Base-by-base conservation (phyloP, 2,113 vertebrate genomes). In the Craseonycteris thonglongyai region DNA sequence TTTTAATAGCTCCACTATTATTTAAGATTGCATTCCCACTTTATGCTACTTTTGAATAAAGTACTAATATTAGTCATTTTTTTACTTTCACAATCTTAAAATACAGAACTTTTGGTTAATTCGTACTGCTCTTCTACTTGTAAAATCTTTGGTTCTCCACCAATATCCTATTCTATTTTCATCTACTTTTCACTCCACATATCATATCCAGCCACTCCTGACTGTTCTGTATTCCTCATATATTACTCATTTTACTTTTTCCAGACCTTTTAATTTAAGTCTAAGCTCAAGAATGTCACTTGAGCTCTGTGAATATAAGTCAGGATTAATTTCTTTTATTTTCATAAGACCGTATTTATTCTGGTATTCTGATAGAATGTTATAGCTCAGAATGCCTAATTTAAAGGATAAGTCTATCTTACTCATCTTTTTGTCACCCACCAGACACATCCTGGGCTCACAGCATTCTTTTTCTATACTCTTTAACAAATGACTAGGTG, bases 11-110 rank as follows among this genome's bases (percentile, higher is more conserved):
- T 83, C 33, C 21, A 61, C 42, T 84, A 4, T 88, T 75, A 42
- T 28, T 84, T 83, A 74, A 83, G 56, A 81, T 80, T 18, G 47
- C 38, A 19, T 56, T 65, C 58, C 75, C 65, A 40, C 68, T 78
- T 91, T 91, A 40, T 96, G 45, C 47, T 90, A 12, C 47, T 81
- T 93, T 30, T 91, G n/a, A 91, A 56, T 75, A 13, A 87, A 87
- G 10, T 80, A 22, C 28, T 68, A 38, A 24, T 69, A 76, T 49
- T 84, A 42, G 61, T 93, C 33, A 35, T 83, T 89, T 90, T 92
- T 90, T 68, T 82, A 3, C 19, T 85, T 92, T 90, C 14, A 22
- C 13, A 40, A 0, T 66, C 42, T 96, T 59, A 51, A 92, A 92
- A 61, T 92, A 58, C 80, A 30, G 5, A 88, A 71, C 21, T 72